Percentiles rank a stretch among this genome's conserved stretches.
Evolutionary conservation across 2,797 vertebrate species (phyloP).

Genomic region (Neostethus bicornis): DNA sequence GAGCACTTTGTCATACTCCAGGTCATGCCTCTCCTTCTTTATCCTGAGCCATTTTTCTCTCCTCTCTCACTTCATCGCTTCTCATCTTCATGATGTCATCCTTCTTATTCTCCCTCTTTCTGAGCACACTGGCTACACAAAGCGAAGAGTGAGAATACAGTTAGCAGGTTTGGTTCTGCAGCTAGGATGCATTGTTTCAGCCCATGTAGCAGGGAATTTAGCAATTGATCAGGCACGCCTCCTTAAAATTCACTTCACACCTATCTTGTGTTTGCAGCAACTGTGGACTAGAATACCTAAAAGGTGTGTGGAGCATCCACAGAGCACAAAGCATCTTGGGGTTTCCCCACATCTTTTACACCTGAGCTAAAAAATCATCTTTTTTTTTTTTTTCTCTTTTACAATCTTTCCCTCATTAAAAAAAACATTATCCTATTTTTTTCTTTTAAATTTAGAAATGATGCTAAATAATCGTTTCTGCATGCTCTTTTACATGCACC

Average conservation of each 20-base stretch:
- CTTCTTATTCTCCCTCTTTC: constrained; percentile 47
- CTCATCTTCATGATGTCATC: constrained; percentile 68
- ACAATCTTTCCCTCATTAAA: neutral
- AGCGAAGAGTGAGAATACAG: constrained; percentile 44
- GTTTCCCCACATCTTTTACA: constrained; percentile 19
- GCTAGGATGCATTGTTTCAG: constrained; percentile 3
- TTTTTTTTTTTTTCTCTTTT: constrained; percentile 16
- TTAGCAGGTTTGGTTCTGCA: constrained; percentile 9
- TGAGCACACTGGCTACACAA: constrained; percentile 47
- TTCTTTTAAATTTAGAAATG: neutral
- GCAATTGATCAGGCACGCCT: constrained; percentile 15
- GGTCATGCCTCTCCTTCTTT: constrained; percentile 52
- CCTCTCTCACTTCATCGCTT: constrained; percentile 49
- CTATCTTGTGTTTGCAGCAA: constrained; percentile 22
- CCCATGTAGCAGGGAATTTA: constrained; percentile 18
- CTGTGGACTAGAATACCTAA: constrained; percentile 46
- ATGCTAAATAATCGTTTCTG: neutral
- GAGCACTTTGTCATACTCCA: constrained; percentile 67
- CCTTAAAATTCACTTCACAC: constrained; percentile 41
- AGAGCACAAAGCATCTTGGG: constrained; percentile 24
- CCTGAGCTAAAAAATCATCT: neutral
- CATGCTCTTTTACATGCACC: constrained; percentile 1
- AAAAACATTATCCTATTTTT: neutral
- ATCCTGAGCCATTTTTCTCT: constrained; percentile 18
- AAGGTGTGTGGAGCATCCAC: constrained; percentile 35